phyloP scores from a whole-genome alignment of 2,797 vertebrate genomes.

The Chrysocyon brachyurus region DNA sequence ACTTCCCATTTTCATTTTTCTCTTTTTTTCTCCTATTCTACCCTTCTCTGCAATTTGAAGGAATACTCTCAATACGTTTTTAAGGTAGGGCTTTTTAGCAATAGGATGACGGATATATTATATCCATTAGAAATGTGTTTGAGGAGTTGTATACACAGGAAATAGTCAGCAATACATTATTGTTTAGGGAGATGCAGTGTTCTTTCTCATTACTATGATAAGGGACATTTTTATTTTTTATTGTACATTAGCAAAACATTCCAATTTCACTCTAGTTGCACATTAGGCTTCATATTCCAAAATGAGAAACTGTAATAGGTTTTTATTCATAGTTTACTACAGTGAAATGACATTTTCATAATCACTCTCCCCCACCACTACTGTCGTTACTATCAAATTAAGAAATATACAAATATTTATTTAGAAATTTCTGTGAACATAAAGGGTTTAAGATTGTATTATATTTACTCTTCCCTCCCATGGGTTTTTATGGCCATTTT shows the following conservation, averaged over 20 bases:
- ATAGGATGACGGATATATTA: neutral
- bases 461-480: neutral
- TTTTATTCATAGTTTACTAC: conserved; percentile 49
- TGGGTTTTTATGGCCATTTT: neutral
- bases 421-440: conserved; percentile 54
- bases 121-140: neutral
- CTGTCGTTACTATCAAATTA: conserved; percentile 55
- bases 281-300: conserved; percentile 57
- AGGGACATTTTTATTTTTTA: conserved; percentile 48
- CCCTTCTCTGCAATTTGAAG: neutral
- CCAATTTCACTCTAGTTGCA: conserved; percentile 25
- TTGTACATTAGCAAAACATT: conserved; percentile 56
- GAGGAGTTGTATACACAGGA: neutral
- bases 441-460: neutral
- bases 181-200: neutral
- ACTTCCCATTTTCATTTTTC: neutral
- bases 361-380: neutral
- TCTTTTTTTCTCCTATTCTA: neutral
- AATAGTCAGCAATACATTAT: neutral
- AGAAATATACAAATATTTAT: conserved; percentile 69
- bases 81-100: neutral
- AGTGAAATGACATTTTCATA: conserved; percentile 37
- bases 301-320: conserved; percentile 24
- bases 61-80: neutral
- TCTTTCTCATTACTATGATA: conserved; percentile 44